These are phyloP conservation scores for Napeogenes sylphis DNA, from an alignment of 2,888 invertebrate species.

Conservation along the genomic window DNA sequence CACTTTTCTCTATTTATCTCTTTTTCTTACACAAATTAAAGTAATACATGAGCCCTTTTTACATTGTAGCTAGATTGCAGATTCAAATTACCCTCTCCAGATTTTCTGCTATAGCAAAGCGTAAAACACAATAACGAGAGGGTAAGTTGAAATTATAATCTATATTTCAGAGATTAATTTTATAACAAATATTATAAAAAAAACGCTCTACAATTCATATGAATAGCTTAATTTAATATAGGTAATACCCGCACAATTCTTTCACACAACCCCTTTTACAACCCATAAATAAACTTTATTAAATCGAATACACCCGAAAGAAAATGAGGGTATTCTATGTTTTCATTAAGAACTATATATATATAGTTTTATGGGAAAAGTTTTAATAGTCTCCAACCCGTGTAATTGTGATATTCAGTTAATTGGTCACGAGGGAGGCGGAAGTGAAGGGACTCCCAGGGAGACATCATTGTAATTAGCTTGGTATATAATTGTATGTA, in stretches of 20 bases:
- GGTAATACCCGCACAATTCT: slow-evolving; percentile 40
- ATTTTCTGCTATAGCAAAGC: too few relatives aligned
- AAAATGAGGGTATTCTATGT: slow-evolving; percentile 65
- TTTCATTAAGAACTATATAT: slow-evolving; percentile 55
- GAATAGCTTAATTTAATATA: too few relatives aligned
- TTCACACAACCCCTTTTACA: slow-evolving; percentile 39
- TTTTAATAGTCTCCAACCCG: slow-evolving; percentile 44
- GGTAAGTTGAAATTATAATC: too few relatives aligned
- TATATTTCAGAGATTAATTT: too few relatives aligned
- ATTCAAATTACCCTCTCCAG: too few relatives aligned
- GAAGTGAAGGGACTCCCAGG: slow-evolving; percentile 22
- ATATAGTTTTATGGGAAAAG: slow-evolving; percentile 63
- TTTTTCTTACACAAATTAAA: too few relatives aligned
- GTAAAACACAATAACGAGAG: too few relatives aligned
- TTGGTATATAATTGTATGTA: slow-evolving; percentile 15
- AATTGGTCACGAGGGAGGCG: slow-evolving; percentile 46
- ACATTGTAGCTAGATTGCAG: too few relatives aligned
- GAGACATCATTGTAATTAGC: not conserved
- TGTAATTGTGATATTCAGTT: slow-evolving; percentile 38
- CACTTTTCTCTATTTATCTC: too few relatives aligned
- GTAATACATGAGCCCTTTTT: too few relatives aligned
- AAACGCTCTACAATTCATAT: too few relatives aligned
- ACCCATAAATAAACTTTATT: slow-evolving; percentile 39
- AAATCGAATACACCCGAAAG: slow-evolving; percentile 44
- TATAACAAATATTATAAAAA: too few relatives aligned